Evolutionary conservation across 92 coral and sea anemone genomes (phyloP).

Genomic region (Zoanthus sansibaricus): DNA sequence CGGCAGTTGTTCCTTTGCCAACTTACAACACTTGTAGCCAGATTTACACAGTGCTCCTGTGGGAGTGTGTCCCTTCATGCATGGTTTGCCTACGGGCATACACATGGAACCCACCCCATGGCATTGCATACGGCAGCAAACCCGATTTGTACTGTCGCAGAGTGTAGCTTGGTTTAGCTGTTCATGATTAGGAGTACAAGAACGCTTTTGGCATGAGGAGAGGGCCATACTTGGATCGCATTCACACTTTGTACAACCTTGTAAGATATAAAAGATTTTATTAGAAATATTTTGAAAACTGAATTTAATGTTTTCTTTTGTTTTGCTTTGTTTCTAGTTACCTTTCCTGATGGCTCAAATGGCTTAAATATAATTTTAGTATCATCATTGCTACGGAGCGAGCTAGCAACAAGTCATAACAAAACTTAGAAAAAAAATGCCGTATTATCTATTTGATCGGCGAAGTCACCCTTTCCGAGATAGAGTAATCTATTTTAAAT

Average conservation of each 20-base stretch:
- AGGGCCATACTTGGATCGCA: constrained; percentile 60
- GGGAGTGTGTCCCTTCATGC: constrained; percentile 50
- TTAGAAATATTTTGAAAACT: not conserved
- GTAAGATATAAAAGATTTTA: not conserved
- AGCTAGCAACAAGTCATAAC: too few relatives aligned
- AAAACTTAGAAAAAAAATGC: too few relatives aligned
- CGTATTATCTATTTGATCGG: too few relatives aligned
- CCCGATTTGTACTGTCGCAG: constrained; percentile 33
- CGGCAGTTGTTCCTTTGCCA: not conserved
- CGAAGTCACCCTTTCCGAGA: too few relatives aligned
- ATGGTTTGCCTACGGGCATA: constrained; percentile 46
- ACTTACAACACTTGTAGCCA: constrained; percentile 62
- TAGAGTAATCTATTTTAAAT: too few relatives aligned
- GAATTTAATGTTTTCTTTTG: not conserved
- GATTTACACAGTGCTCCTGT: constrained; percentile 32
- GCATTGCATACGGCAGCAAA: constrained; percentile 65
- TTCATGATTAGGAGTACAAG: constrained; percentile 60
- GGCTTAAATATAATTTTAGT: too few relatives aligned
- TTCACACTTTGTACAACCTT: constrained; percentile 64
- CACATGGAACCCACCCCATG: constrained; percentile 64
- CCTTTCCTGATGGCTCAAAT: too few relatives aligned
- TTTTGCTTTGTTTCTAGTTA: too few relatives aligned
- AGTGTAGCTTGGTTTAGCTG: constrained; percentile 21
- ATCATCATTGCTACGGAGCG: too few relatives aligned
- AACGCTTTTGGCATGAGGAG: constrained; percentile 54